These are phyloP conservation scores for Toxotes jaculatrix DNA, from an alignment of 2,113 vertebrate genomes.

Conservation along the genomic window DNA sequence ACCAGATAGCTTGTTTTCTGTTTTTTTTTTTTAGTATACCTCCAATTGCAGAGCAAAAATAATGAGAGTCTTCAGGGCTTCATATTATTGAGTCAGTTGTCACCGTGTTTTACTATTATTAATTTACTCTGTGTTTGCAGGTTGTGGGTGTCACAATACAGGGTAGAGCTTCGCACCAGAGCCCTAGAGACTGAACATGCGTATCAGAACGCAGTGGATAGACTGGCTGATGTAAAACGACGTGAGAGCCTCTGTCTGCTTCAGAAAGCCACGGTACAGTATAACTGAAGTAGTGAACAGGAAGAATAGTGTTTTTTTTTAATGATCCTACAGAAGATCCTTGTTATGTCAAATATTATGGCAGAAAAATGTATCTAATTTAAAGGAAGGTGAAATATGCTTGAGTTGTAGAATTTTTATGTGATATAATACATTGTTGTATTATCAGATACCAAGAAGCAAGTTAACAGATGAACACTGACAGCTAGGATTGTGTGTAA, in stretches of 20 bases:
- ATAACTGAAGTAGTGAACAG: neutral
- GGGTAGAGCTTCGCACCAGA: slow-evolving; percentile 77
- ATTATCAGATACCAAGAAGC: neutral
- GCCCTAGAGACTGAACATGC: slow-evolving; percentile 77
- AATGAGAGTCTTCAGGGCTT: neutral
- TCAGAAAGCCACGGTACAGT: slow-evolving; percentile 79
- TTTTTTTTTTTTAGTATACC: neutral
- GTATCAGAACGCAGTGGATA: slow-evolving; percentile 88
- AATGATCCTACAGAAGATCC: neutral
- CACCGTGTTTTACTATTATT: slow-evolving; percentile 2
- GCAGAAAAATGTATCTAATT: neutral
- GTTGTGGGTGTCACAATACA: slow-evolving; percentile 89
- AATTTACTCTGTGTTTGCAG: slow-evolving; percentile 72
- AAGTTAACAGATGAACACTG: neutral
- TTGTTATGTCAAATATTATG: neutral
- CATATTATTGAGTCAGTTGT: neutral
- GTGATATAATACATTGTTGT: neutral
- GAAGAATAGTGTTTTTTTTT: neutral
- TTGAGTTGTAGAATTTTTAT: neutral
- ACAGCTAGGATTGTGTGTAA: neutral
- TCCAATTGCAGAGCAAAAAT: neutral
- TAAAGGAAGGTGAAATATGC: neutral
- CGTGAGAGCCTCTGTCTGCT: slow-evolving; percentile 88
- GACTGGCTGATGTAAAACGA: slow-evolving; percentile 87
- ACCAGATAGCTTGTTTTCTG: neutral